phyloP scores from a whole-genome alignment of 2,113 vertebrate species.

The Sturnira hondurensis region DNA sequence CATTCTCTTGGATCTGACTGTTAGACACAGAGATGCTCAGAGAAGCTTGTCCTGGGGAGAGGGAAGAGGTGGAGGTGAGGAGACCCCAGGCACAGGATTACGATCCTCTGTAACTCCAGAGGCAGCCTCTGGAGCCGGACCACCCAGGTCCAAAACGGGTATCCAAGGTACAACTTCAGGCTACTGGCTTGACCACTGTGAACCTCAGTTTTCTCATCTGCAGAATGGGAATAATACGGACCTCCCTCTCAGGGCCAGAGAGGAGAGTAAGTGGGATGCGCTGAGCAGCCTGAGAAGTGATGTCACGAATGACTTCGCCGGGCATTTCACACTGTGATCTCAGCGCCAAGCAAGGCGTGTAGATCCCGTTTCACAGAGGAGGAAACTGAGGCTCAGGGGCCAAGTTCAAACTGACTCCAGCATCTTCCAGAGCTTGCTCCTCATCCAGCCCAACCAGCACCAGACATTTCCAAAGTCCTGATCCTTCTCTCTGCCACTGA shows the following conservation, averaged over 20 bases:
- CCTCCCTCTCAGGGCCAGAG: not conserved
- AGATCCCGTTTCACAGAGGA: not conserved
- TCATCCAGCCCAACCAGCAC: not conserved
- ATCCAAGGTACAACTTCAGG: not conserved
- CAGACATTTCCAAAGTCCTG: not conserved
- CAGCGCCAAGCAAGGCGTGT: fast-evolving
- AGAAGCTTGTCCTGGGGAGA: slow-evolving; percentile 87
- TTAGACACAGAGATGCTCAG: slow-evolving; percentile 92
- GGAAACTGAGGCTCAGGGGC: not conserved
- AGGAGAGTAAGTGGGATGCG: not conserved
- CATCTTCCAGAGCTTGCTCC: not conserved
- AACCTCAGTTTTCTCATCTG: not conserved
- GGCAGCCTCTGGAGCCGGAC: not conserved
- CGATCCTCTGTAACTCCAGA: fast-evolving
- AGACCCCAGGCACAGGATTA: fast-evolving
- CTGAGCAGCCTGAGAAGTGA: not conserved
- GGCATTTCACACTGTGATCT: not conserved
- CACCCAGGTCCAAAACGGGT: fast-evolving
- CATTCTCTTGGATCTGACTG: slow-evolving; percentile 92
- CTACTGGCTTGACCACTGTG: not conserved
- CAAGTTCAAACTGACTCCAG: not conserved
- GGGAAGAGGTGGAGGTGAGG: not conserved
- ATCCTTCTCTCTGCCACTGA: not conserved
- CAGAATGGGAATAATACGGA: not conserved
- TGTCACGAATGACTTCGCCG: fast-evolving